phyloP scores from a whole-genome alignment of 1,140 invertebrate species.

The Dryas iulia region DNA sequence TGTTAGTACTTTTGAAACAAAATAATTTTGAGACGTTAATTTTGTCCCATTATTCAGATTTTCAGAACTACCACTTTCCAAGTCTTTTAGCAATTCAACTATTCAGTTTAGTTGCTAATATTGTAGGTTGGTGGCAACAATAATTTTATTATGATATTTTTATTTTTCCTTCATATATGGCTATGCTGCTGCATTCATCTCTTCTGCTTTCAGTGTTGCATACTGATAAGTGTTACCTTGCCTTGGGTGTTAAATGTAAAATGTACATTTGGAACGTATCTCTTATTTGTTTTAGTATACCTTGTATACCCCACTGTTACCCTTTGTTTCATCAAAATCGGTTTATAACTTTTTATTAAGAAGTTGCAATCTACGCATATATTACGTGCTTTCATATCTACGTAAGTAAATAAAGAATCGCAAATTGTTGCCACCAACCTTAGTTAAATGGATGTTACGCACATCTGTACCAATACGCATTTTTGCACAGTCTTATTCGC shows the following conservation, averaged over 20 bases:
- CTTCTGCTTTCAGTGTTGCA: constrained; percentile 8
- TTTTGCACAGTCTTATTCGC: constrained; percentile 55
- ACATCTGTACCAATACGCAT: constrained; percentile 55
- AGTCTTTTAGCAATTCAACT: constrained; percentile 18
- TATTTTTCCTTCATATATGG: neutral
- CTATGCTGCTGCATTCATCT: constrained; percentile 7
- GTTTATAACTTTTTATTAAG: neutral
- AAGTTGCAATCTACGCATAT: neutral
- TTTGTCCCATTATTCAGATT: too few species aligned
- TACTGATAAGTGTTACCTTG: constrained; percentile 6
- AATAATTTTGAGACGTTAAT: constrained; percentile 2
- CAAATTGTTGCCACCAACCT: constrained; percentile 48
- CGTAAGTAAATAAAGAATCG: neutral
- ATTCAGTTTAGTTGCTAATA: constrained; percentile 15
- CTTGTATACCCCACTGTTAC: neutral
- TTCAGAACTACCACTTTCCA: constrained; percentile 25
- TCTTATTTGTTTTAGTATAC: constrained; percentile 11
- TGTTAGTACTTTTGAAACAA: too few species aligned
- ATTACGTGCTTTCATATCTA: neutral
- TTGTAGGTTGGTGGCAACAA: constrained; percentile 27
- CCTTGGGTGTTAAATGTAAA: constrained; percentile 10
- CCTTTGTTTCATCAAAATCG: neutral
- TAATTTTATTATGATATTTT: neutral
- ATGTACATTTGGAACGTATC: neutral
- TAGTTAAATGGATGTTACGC: constrained; percentile 57